A percentile compares a stretch with the other conserved stretches of the same genome.
phyloP scores from a whole-genome alignment of 1,140 invertebrate genomes.

The Leucophenga varia region DNA sequence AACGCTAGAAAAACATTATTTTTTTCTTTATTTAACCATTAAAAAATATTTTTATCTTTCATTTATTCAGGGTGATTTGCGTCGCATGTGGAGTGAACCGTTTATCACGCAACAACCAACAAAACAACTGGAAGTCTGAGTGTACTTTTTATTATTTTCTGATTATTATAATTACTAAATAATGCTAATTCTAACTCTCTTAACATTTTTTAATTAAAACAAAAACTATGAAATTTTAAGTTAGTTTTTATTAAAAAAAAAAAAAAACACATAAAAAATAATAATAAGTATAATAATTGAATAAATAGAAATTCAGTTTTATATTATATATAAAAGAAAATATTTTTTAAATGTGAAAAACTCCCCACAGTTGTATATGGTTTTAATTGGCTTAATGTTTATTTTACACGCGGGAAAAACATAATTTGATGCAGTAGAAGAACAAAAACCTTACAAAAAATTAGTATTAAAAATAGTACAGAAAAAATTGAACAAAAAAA shows the following conservation, averaged over 20 bases:
- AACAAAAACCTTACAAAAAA: no score
- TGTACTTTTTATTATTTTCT: slow-evolving; percentile 33
- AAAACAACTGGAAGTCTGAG: slow-evolving; percentile 58
- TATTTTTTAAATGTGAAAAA: no score
- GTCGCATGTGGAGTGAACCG: slow-evolving; percentile 97
- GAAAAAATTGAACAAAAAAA: no score
- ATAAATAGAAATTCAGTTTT: no score
- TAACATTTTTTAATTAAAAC: slow-evolving; percentile 20
- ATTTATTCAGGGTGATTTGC: slow-evolving; percentile 78
- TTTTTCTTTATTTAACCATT: no score
- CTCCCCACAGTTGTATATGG: no score
- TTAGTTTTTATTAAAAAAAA: slow-evolving; percentile 3
- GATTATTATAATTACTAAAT: slow-evolving; percentile 1
- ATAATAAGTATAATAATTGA: not conserved
- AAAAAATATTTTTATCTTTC: not conserved
- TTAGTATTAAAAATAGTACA: no score
- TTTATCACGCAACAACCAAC: slow-evolving; percentile 78
- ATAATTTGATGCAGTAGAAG: no score
- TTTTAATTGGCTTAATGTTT: no score
- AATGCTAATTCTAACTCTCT: slow-evolving; percentile 5
- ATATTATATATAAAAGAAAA: no score
- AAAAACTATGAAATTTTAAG: slow-evolving; percentile 22
- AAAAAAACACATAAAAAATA: not conserved
- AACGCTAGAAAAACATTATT: no score
- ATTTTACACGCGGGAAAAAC: no score